Base-by-base conservation (phyloP, 2,113 vertebrate genomes). In the Cynoglossus semilaevis region DNA sequence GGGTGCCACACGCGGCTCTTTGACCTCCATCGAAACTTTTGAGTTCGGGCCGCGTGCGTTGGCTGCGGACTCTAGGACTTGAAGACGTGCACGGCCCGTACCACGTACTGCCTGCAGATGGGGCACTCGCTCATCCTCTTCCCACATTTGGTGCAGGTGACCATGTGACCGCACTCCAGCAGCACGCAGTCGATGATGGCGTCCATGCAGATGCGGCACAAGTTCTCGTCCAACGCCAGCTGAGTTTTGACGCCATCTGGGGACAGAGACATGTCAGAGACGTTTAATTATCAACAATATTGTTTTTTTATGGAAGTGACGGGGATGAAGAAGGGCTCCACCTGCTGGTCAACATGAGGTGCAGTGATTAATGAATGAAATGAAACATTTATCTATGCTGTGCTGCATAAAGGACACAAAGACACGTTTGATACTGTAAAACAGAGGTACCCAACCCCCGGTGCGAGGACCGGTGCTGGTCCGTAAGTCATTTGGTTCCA, bases 151-250 rank as follows among this genome's bases (percentile, higher is more conserved):
- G 97, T 99, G 85, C 97, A 99, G 6, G 97, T 98, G 56, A 99
- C 95, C 97, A 99, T 99, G 90, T 98, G 97, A 56, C 97, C 96
- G 0, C 97, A 99, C 61, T 99, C 97, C 48, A 98, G 91, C 74
- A 99, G 90, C 53, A 99, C 97, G 0, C 97, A 99, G 90, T 99
- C 97, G 2, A 98, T 99, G 59, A 94, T 77, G 0, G 96, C 96
- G 0, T 99, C 97, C 97, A 99, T 99, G 91, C 97, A 99, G 90
- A 99, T 98, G 42, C 96, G 92, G 57, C 97, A 99, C 70, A 98
- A 80, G 88, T 94, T 95, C 29, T 98, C 96, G 0, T 99, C 96
- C 1, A 79, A 67, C 0, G 92, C 92, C 83, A 96, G 87, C 82
- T 93, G 96, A 65, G 91, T 82, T 78, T 87, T 91, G 74, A 94